Base-by-base conservation (phyloP, 2,888 invertebrate species). In the Scaptomyza flava region DNA sequence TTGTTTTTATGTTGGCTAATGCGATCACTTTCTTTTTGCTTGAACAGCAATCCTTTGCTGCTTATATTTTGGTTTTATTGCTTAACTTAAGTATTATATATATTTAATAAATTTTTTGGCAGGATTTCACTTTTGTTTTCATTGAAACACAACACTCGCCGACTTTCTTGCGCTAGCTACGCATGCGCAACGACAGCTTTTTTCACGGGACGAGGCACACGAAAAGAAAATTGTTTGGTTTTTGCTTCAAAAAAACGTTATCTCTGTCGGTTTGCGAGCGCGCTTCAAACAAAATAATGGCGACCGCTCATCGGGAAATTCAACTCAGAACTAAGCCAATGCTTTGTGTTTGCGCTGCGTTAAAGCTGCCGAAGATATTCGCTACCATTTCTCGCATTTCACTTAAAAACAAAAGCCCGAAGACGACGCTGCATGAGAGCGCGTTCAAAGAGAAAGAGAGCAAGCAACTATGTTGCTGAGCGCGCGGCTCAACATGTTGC, bases 281-380 rank as follows among this genome's bases (percentile, higher is more conserved):
- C 61, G 20, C 14, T 6, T 50, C 34, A 56, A 27, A 6, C 4
- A 27, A 76, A 41, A 17, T 38, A 17, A 72, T 77, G 75, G 69
- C 79, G 72, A 89, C 91, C 91, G 89, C 87, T 81, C 90, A 72
- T 83, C 81, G 80, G 81, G 81, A 90, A 91, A 89, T 77, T 87
- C 87, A 87, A 77, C 81, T 89, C 90, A 91, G 90, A 91, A 91
- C 91, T 91, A 91, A 91, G 87, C 72, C 79, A 78, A 77, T 62
- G 79, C 75, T 70, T 82, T 71, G 81, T 78, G 81, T 72, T 58
- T 57, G 68, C 59, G 73, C 72, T 53, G 67, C 64, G 74, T 64
- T 68, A 58, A 77, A 79, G 79, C 77, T 69, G 52, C 60, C 63
- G 61, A 81, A 83, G 80, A 72, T 47, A 53, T 52, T 69, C 46